Conservation (phyloP, 1,140 invertebrate genomes). For the Zaprionus lachaisei region DNA sequence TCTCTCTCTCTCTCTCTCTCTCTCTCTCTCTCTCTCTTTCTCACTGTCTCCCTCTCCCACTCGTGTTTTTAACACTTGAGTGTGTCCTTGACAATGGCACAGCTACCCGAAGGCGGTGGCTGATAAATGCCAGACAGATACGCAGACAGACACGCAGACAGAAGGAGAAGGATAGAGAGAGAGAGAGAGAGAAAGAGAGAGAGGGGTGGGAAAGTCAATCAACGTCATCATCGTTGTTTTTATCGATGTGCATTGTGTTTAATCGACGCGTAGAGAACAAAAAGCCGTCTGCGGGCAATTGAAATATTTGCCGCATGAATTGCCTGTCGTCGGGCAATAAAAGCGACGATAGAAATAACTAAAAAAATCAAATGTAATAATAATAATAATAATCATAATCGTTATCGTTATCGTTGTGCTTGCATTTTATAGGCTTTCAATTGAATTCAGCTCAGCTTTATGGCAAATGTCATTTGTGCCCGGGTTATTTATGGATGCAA, state of each 20-base stretch:
- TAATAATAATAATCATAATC: conserved; percentile 25
- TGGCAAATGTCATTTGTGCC: not conserved
- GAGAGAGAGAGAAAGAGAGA: not conserved
- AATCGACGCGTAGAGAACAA: conserved; percentile 22
- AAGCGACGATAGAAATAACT: conserved; percentile 6
- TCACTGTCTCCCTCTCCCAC: not conserved
- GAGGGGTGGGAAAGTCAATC: conserved; percentile 13
- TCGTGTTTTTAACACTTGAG: conserved; percentile 65
- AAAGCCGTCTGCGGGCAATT: conserved; percentile 17
- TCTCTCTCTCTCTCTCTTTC: conserved; percentile 4
- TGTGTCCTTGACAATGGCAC: conserved; percentile 44
- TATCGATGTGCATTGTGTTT: conserved; percentile 34
- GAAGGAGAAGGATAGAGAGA: not conserved
- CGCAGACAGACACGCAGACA: not conserved
- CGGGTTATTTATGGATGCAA: not conserved
- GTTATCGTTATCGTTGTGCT: not conserved
- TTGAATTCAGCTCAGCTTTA: conserved; percentile 5
- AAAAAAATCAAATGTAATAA: not conserved
- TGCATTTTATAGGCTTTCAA: conserved; percentile 18
- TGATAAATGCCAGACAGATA: conserved; percentile 55
- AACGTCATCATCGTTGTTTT: conserved; percentile 29
- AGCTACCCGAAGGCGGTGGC: not conserved
- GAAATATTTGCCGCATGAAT: conserved; percentile 22
- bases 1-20: conserved; percentile 7
- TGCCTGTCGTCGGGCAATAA: conserved; percentile 27